phyloP scores from a whole-genome alignment of 2,113 vertebrate species.

The Trogon surrucura region DNA sequence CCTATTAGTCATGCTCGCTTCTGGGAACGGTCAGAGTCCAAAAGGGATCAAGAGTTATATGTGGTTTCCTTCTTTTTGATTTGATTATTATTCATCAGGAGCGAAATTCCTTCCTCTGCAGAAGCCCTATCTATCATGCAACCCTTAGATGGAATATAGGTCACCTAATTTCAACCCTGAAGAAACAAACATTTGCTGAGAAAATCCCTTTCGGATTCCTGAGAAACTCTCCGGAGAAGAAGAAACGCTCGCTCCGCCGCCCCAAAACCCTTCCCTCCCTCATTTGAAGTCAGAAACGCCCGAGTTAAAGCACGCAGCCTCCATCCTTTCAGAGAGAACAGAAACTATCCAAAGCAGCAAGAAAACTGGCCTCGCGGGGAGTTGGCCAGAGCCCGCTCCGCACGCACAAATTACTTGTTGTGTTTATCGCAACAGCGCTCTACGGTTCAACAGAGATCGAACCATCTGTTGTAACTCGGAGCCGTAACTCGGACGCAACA shows the following conservation, averaged over 20 bases:
- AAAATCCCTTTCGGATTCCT: background rate
- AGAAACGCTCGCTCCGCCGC: background rate
- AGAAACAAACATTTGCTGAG: slow-evolving; percentile 15
- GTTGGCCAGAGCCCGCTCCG: background rate
- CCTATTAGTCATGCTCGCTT: slow-evolving; percentile 45
- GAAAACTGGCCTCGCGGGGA: no score
- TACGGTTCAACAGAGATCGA: background rate
- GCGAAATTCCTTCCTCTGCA: slow-evolving; percentile 29
- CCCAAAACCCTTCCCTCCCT: background rate
- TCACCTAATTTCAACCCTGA: slow-evolving; percentile 47
- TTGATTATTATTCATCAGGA: slow-evolving; percentile 44
- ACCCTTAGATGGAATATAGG: slow-evolving; percentile 34
- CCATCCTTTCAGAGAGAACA: background rate
- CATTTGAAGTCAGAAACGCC: background rate
- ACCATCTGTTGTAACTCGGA: background rate
- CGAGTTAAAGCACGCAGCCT: background rate
- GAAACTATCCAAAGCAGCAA: background rate
- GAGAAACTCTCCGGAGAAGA: background rate
- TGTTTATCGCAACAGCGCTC: background rate
- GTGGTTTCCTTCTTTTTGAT: slow-evolving; percentile 44
- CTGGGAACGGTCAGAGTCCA: slow-evolving; percentile 19
- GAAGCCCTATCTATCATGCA: background rate
- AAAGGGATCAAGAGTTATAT: slow-evolving; percentile 8
- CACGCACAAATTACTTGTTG: background rate
- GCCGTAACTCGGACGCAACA: background rate